These are phyloP conservation scores for Acromyrmex echinatior DNA, from an alignment of 1,140 invertebrate genomes.

Conservation along the genomic window DNA sequence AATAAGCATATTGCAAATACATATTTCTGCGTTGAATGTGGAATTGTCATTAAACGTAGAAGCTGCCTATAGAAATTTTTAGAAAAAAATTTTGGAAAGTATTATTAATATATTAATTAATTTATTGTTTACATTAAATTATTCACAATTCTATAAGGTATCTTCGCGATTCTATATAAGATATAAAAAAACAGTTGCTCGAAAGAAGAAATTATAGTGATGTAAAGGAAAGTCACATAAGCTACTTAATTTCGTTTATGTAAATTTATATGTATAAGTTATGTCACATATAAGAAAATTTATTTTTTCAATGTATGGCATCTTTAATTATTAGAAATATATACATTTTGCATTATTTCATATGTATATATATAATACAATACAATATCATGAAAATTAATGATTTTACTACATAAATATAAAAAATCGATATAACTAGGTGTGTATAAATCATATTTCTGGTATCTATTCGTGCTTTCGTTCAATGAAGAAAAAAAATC, in stretches of 20 bases:
- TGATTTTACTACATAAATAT: slow-evolving; percentile 39
- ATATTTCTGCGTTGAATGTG: slow-evolving; percentile 25
- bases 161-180: neutral
- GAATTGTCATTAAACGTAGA: slow-evolving; percentile 25
- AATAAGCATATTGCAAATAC: slow-evolving; percentile 54
- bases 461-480: slow-evolving; percentile 43
- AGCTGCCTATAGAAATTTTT: slow-evolving; percentile 27
- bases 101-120: slow-evolving; percentile 38
- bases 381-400: slow-evolving; percentile 44
- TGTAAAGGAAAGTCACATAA: neutral
- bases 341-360: slow-evolving; percentile 40
- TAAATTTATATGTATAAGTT: slow-evolving; percentile 34
- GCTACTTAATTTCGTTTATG: slow-evolving; percentile 25
- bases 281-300: slow-evolving; percentile 14
- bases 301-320: slow-evolving; percentile 27
- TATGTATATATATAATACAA: slow-evolving; percentile 50
- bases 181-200: neutral
- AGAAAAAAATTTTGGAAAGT: slow-evolving; percentile 40
- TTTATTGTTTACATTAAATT: slow-evolving; percentile 44
- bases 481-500: slow-evolving; percentile 16
- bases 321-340: slow-evolving; percentile 14
- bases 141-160: slow-evolving; percentile 2
- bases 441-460: slow-evolving; percentile 51
- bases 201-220: slow-evolving; percentile 22
- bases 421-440: slow-evolving; percentile 27